Percentiles rank a stretch among this genome's conserved stretches.
These are phyloP conservation scores for Drosophila bipectinata DNA, from an alignment of 1,140 invertebrate species.

Conservation along the genomic window DNA sequence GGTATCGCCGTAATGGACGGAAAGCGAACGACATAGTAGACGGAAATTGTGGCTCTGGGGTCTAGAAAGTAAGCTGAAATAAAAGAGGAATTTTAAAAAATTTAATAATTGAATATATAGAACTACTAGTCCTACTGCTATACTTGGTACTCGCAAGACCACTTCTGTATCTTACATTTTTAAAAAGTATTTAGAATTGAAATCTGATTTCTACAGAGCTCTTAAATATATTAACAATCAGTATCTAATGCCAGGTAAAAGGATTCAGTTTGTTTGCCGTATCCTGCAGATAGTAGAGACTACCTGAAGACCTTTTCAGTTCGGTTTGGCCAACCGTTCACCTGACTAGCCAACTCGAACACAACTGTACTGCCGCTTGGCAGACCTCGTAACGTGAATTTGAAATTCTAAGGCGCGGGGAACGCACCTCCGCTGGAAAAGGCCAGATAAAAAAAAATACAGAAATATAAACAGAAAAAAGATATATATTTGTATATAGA, in stretches of 20 bases:
- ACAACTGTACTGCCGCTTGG: slow-evolving; percentile 66
- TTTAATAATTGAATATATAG: too few species aligned
- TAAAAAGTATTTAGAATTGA: too few species aligned
- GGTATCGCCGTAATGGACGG: slow-evolving; percentile 69
- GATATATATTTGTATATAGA: neutral
- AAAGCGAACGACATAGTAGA: slow-evolving; percentile 56
- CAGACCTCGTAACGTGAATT: slow-evolving; percentile 53
- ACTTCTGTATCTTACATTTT: too few species aligned
- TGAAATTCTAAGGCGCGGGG: slow-evolving; percentile 66
- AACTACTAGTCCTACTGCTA: too few species aligned
- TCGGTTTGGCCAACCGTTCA: slow-evolving; percentile 16
- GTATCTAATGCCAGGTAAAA: neutral
- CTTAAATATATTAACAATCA: too few species aligned
- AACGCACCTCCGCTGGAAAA: slow-evolving; percentile 56
- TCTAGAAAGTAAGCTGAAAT: slow-evolving; percentile 27
- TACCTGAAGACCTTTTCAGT: slow-evolving; percentile 13
- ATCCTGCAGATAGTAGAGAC: neutral
- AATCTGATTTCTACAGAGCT: too few species aligned
- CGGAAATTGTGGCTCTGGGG: slow-evolving; percentile 54
- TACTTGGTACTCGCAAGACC: neutral
- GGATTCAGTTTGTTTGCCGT: neutral
- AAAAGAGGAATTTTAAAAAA: neutral
- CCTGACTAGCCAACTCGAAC: slow-evolving; percentile 35
- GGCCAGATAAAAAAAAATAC: slow-evolving; percentile 45
- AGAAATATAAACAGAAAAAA: slow-evolving; percentile 28